phyloP scores from a whole-genome alignment of 2,113 vertebrate genomes.

The Hemibagrus wyckioides region DNA sequence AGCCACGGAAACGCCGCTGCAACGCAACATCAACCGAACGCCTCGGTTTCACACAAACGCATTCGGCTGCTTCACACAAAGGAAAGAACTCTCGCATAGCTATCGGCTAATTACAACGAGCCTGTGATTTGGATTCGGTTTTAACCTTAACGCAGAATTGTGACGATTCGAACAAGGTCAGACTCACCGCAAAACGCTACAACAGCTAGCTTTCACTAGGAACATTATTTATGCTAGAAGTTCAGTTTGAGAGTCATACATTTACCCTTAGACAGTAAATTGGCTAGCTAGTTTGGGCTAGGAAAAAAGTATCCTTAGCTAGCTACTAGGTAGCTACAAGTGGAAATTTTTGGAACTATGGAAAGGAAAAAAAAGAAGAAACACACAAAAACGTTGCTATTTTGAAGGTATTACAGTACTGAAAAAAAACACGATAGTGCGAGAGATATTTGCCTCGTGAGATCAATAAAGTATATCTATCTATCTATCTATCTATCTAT shows the following conservation, averaged over 20 bases:
- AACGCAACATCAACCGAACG: constrained; percentile 20
- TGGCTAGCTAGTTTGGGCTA: not conserved
- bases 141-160: not conserved
- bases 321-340: not conserved
- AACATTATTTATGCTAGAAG: not conserved
- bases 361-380: not conserved
- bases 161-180: too few relatives aligned
- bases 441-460: not conserved
- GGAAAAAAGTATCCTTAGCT: not conserved
- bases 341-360: not conserved
- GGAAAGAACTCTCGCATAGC: too few relatives aligned
- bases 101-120: not conserved
- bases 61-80: not conserved
- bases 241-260: not conserved
- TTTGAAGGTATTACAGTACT: not conserved
- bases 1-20: constrained; percentile 29
- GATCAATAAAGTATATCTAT: too few relatives aligned
- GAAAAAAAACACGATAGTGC: not conserved
- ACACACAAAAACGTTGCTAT: not conserved
- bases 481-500: too few relatives aligned
- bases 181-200: not conserved
- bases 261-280: not conserved
- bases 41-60: not conserved
- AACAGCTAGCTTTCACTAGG: not conserved
- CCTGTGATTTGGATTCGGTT: too few relatives aligned